A percentile compares a stretch with the other conserved stretches of the same genome.
Conservation (phyloP, 2,113 vertebrate genomes). For the Cyprinodon variegatus region DNA sequence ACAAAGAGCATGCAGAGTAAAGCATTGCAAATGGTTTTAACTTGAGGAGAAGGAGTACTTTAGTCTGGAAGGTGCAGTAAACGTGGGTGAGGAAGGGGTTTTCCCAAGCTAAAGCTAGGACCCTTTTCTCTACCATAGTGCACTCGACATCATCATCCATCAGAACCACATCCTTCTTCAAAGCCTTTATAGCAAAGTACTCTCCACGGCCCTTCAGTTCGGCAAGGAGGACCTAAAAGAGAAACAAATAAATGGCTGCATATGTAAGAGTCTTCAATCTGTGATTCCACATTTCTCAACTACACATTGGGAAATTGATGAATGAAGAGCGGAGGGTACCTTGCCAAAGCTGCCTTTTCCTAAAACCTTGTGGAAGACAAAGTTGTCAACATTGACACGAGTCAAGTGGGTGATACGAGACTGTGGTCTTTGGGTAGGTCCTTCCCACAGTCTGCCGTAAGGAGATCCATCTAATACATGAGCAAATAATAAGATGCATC, state of each 20-base stretch:
- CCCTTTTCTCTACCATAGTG: slow-evolving; percentile 98
- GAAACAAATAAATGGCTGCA: not conserved
- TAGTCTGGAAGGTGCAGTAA: slow-evolving; percentile 94
- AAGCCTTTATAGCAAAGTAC: slow-evolving; percentile 93
- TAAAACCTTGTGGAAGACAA: slow-evolving; percentile 92
- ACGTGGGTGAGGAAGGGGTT: slow-evolving; percentile 97
- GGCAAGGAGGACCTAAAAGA: slow-evolving; percentile 88
- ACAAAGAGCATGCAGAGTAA: not conserved
- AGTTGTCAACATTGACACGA: slow-evolving; percentile 85
- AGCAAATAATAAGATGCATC: slow-evolving; percentile 7
- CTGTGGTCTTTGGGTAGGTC: slow-evolving; percentile 63
- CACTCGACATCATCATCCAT: slow-evolving; percentile 98
- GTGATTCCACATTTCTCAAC: not conserved
- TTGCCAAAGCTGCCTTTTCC: slow-evolving; percentile 99
- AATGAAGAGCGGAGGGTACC: slow-evolving; percentile 71
- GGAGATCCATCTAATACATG: slow-evolving; percentile 68
- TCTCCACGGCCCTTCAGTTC: slow-evolving; percentile 91
- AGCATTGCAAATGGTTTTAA: not conserved
- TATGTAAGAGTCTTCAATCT: not conserved
- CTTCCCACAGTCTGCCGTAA: slow-evolving; percentile 90
- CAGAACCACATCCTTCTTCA: slow-evolving; percentile 99
- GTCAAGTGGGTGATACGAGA: slow-evolving; percentile 73
- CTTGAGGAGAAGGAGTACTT: slow-evolving; percentile 76
- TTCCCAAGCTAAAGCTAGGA: slow-evolving; percentile 93
- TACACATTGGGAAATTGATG: slow-evolving; percentile 1